phyloP scores from a whole-genome alignment of 37 sponge, comb jelly and placozoan species.

The Eunapius fragilis region DNA sequence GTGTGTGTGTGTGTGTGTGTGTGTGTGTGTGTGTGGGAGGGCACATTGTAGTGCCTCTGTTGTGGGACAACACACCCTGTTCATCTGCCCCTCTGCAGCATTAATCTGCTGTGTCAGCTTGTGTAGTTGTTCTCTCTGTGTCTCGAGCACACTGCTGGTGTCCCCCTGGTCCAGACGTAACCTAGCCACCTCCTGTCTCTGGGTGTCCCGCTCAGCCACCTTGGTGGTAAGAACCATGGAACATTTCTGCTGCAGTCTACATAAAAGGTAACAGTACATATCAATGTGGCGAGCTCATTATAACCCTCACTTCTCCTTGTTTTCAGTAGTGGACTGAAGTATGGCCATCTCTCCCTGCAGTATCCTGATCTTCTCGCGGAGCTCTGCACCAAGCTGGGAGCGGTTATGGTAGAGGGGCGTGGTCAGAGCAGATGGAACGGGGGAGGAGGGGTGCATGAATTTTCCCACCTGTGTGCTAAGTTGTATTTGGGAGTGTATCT shows the following conservation, averaged over 20 bases:
- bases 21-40: background rate
- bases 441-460: background rate
- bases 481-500: constrained; percentile 62
- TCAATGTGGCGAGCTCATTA: too few species aligned
- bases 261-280: background rate
- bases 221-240: constrained; percentile 52
- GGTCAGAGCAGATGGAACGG: too few species aligned
- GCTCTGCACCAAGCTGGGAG: constrained; percentile 70
- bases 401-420: background rate
- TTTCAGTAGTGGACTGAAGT: constrained; percentile 55
- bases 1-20: background rate
- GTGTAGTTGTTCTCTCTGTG: constrained; percentile 70
- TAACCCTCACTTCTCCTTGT: constrained; percentile 47
- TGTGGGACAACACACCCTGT: constrained; percentile 50
- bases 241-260: constrained; percentile 70
- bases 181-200: constrained; percentile 74
- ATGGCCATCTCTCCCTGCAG: constrained; percentile 90
- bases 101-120: constrained; percentile 82
- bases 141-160: constrained; percentile 45
- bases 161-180: constrained; percentile 56
- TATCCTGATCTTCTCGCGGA: constrained; percentile 89
- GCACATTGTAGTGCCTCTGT: background rate
- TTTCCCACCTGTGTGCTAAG: constrained; percentile 12
- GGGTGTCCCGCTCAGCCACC: constrained; percentile 78
- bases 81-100: constrained; percentile 79